phyloP scores from a whole-genome alignment of 2,113 vertebrate species.

The Sinocyclocheilus grahami region DNA sequence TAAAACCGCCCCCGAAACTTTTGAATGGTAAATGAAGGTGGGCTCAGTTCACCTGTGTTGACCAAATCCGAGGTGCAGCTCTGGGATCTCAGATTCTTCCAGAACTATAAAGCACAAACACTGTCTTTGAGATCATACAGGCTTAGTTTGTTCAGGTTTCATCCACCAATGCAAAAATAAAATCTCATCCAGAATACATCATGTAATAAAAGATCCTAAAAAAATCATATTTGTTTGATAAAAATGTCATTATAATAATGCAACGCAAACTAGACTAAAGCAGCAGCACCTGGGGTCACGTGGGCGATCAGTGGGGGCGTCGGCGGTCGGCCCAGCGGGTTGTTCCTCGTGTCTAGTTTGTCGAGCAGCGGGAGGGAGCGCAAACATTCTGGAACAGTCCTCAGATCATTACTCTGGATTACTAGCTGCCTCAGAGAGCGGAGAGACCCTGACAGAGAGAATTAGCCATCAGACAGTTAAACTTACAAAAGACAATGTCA shows the following conservation, averaged over 20 bases:
- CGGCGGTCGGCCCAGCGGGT: conserved; percentile 72
- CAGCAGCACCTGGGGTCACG: conserved; percentile 55
- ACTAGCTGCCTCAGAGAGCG: conserved; percentile 70
- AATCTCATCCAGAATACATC: neutral
- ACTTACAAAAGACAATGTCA: neutral
- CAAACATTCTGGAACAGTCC: conserved; percentile 68
- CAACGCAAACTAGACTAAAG: neutral
- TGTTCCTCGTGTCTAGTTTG: conserved; percentile 74
- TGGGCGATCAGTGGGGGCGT: conserved; percentile 68
- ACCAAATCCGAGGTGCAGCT: conserved; percentile 71
- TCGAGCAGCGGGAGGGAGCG: conserved; percentile 66
- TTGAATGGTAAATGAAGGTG: no score
- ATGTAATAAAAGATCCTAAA: neutral
- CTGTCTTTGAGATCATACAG: neutral
- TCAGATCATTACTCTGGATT: conserved; percentile 73
- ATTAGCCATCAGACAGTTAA: neutral
- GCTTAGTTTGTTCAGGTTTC: neutral
- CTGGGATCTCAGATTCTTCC: conserved; percentile 61
- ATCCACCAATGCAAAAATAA: neutral
- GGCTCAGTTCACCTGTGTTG: conserved; percentile 70
- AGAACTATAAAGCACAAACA: conserved; percentile 57
- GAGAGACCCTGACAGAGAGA: conserved; percentile 65
- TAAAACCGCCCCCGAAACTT: no score
- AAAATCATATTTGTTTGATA: neutral
- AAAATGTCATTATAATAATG: neutral